Evolutionary conservation across 2,888 invertebrate genomes (phyloP).

Genomic region (Bellardia bayeri): DNA sequence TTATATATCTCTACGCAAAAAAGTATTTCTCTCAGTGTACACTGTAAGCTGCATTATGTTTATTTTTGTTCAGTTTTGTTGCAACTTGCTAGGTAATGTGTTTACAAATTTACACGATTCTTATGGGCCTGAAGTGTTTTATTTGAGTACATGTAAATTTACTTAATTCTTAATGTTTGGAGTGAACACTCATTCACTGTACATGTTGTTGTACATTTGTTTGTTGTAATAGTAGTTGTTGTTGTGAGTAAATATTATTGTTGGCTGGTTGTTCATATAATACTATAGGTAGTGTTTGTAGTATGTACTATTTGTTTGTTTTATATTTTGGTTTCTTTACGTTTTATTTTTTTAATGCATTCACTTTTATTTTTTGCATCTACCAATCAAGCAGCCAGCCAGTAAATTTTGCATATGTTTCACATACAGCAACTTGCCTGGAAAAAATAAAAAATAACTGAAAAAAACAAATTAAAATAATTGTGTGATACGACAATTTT

Average conservation of each 20-base stretch:
- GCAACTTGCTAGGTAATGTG: constrained; percentile 51
- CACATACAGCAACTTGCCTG: constrained; percentile 42
- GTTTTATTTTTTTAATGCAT: constrained; percentile 15
- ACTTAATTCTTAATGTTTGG: constrained; percentile 69
- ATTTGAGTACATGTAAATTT: constrained; percentile 69
- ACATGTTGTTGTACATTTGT: neutral
- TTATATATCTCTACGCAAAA: no score
- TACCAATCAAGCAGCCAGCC: neutral
- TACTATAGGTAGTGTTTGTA: neutral
- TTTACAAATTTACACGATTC: constrained; percentile 63
- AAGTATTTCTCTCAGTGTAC: constrained; percentile 17
- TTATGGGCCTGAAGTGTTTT: constrained; percentile 58
- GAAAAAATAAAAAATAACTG: neutral
- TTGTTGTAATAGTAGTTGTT: constrained; percentile 34
- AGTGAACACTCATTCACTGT: constrained; percentile 27
- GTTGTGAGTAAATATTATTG: constrained; percentile 48
- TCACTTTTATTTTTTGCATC: constrained; percentile 40
- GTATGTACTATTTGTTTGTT: neutral
- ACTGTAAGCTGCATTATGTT: constrained; percentile 17
- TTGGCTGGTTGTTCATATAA: constrained; percentile 22
- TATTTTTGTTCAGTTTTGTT: constrained; percentile 39
- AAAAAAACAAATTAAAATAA: constrained; percentile 52
- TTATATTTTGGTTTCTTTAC: constrained; percentile 4
- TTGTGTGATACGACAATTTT: constrained; percentile 58
- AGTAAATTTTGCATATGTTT: constrained; percentile 50